A percentile compares a stretch with the other conserved stretches of the same genome.
phyloP scores from a whole-genome alignment of 2,888 invertebrate species.

The Halictus ligatus region DNA sequence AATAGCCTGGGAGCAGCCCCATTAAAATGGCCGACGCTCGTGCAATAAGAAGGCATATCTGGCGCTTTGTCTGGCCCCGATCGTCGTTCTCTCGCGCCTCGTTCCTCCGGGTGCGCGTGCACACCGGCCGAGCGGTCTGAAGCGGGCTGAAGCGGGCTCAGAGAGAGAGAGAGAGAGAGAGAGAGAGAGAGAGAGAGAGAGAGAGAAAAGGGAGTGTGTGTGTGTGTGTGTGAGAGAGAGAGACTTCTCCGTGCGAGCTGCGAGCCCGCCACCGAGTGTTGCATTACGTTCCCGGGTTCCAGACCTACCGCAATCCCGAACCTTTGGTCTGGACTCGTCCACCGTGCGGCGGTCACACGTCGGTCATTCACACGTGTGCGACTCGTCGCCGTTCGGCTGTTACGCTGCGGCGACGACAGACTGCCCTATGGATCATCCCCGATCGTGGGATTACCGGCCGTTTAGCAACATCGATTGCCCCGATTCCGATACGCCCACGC shows the following conservation, averaged over 20 bases:
- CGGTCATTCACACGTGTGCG: constrained; percentile 76
- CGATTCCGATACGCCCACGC: constrained; percentile 7
- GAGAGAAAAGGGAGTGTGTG: background rate
- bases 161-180: background rate
- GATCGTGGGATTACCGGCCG: constrained; percentile 56
- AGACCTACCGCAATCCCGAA: constrained; percentile 80
- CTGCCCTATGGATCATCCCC: constrained; percentile 45
- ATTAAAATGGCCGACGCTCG: constrained; percentile 66
- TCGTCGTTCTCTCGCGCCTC: constrained; percentile 48
- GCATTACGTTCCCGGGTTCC: constrained; percentile 74
- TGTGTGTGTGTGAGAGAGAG: background rate
- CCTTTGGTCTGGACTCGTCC: constrained; percentile 73
- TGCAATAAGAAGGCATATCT: constrained; percentile 69
- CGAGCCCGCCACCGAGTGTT: constrained; percentile 67
- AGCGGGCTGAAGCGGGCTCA: background rate
- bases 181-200: background rate
- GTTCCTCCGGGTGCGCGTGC: constrained; percentile 18
- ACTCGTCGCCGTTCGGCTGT: constrained; percentile 53
- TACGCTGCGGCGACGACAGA: constrained; percentile 45
- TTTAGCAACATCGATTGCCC: constrained; percentile 47
- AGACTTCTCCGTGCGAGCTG: constrained; percentile 34
- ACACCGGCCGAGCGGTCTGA: constrained; percentile 18
- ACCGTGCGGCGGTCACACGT: constrained; percentile 74
- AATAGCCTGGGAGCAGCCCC: constrained; percentile 67
- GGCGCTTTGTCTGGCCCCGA: constrained; percentile 68